Evolutionary conservation across 35 echinoderm and acorn worm species (phyloP).

Genomic region (Strongylocentrotus purpuratus): DNA sequence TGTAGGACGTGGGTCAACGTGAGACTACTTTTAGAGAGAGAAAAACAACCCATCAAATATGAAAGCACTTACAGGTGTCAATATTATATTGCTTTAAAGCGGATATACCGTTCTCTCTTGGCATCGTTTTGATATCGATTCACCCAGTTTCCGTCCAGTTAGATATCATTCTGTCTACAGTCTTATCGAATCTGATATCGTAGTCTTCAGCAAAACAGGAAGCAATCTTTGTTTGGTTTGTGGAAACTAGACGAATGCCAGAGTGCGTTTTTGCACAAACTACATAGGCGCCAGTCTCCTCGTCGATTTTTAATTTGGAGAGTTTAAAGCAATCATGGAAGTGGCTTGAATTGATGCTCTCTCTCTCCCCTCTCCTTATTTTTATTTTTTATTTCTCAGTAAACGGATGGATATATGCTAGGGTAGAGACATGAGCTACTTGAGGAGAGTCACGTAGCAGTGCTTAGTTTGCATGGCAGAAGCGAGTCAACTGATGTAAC

Average conservation of each 20-base stretch:
- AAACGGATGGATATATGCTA: background rate
- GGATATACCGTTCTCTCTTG: background rate
- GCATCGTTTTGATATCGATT: background rate
- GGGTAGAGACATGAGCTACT: background rate
- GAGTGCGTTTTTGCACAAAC: background rate
- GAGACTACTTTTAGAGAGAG: background rate
- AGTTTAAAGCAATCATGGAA: slow-evolving; percentile 44
- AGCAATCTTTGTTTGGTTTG: background rate
- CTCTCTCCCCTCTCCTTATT: background rate
- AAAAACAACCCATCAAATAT: background rate
- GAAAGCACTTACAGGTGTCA: background rate
- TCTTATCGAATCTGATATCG: background rate
- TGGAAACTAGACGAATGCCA: background rate
- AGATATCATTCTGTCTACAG: background rate
- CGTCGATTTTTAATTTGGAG: slow-evolving; percentile 35
- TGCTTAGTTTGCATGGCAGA: background rate
- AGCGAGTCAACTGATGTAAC: slow-evolving; percentile 9
- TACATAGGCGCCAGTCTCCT: slow-evolving; percentile 4
- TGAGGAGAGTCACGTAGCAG: background rate
- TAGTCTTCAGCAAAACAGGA: background rate
- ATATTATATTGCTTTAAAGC: background rate
- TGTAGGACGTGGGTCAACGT: too few relatives aligned
- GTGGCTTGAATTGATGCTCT: slow-evolving; percentile 26
- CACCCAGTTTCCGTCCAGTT: background rate
- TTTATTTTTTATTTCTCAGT: background rate